Evolutionary conservation across 2,888 invertebrate genomes (phyloP).

Genomic region (Rhamphomyia laevipes): DNA sequence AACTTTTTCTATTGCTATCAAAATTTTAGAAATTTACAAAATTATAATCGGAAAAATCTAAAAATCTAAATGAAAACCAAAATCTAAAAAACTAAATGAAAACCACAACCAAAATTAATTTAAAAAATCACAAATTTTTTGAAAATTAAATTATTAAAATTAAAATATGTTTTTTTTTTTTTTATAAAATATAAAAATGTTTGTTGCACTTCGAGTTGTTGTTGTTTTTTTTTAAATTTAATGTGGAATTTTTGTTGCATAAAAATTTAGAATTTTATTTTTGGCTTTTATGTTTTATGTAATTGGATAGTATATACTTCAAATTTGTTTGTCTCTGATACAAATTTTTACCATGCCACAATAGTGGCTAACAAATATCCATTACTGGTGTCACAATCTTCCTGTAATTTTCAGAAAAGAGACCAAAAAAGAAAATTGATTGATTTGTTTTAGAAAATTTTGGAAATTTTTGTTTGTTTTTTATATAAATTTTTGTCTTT

Average conservation of each 20-base stretch:
- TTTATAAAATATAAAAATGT: no score
- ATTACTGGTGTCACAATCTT: conserved; percentile 51
- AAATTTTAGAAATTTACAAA: no score
- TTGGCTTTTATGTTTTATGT: background rate
- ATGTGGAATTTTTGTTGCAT: background rate
- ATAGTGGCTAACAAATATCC: conserved; percentile 54
- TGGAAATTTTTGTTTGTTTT: background rate
- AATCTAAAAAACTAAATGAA: no score
- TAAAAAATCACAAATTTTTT: no score
- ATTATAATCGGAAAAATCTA: no score
- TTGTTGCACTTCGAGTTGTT: background rate
- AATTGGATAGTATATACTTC: background rate
- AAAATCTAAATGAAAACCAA: no score
- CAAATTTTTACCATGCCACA: conserved; percentile 41
- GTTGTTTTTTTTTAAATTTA: background rate
- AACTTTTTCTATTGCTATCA: no score
- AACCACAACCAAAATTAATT: no score
- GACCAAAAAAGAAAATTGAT: background rate
- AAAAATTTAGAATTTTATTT: background rate
- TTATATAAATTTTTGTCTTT: background rate
- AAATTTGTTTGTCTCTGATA: background rate
- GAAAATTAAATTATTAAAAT: no score
- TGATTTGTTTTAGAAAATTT: background rate
- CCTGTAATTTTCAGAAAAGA: conserved; percentile 42
- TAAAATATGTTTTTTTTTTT: background rate